phyloP scores from a whole-genome alignment of 37 sponge, comb jelly and placozoan genomes.

The Hormiphora californensis region DNA sequence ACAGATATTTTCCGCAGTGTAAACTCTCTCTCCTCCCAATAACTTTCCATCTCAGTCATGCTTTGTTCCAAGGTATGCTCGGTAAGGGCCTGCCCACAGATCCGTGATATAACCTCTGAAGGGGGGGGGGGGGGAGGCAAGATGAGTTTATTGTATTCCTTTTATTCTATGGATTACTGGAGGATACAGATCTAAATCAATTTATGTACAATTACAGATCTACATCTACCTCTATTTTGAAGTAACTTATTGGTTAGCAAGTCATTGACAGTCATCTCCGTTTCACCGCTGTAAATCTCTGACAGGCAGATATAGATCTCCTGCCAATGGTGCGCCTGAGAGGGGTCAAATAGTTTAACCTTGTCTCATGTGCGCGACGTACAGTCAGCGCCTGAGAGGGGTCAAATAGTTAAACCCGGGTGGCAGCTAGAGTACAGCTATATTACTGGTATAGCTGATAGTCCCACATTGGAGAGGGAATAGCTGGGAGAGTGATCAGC shows the following conservation, averaged over 20 bases:
- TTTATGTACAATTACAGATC: no score
- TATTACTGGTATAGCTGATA: not conserved
- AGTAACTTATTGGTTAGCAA: slow-evolving; percentile 25
- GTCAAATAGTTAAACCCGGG: not conserved
- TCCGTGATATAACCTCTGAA: slow-evolving; percentile 41
- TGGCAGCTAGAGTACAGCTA: not conserved
- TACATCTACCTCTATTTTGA: slow-evolving; percentile 5
- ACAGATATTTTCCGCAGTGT: slow-evolving; percentile 38
- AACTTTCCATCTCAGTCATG: slow-evolving; percentile 36
- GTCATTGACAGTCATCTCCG: not conserved
- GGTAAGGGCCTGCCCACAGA: slow-evolving; percentile 45
- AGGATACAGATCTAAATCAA: no score
- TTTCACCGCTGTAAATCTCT: slow-evolving; percentile 13
- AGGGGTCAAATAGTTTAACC: not conserved
- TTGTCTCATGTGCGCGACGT: not conserved
- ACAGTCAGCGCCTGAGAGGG: not conserved
- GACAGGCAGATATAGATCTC: slow-evolving; percentile 52
- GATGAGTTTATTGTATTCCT: no score
- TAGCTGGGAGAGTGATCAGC: not conserved
- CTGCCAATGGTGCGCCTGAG: slow-evolving; percentile 43
- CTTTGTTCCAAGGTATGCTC: slow-evolving; percentile 42
- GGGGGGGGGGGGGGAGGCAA: not conserved
- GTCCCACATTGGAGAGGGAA: not conserved
- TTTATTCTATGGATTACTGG: no score
- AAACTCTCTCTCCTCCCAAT: slow-evolving; percentile 49